Conservation (phyloP, 2,888 invertebrate species). For the Acronicta leporina region DNA sequence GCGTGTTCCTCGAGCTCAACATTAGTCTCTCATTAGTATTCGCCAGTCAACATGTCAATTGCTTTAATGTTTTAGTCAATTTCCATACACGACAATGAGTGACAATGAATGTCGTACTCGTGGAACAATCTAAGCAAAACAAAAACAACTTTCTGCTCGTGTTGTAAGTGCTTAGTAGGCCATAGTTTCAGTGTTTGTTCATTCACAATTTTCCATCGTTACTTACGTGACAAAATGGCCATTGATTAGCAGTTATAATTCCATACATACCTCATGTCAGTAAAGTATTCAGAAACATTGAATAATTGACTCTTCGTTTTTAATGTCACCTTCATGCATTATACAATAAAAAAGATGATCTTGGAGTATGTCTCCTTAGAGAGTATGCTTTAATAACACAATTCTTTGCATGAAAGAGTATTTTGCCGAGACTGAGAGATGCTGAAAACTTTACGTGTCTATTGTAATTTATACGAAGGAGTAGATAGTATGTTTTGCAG, state of each 20-base stretch:
- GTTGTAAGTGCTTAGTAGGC: background rate
- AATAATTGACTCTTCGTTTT: background rate
- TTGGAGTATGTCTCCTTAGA: too few relatives aligned
- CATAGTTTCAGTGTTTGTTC: constrained; percentile 11
- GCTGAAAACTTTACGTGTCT: too few relatives aligned
- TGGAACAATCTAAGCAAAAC: background rate
- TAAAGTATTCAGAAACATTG: background rate
- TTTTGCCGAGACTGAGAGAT: too few relatives aligned
- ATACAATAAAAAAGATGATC: too few relatives aligned
- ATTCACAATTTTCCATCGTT: constrained; percentile 3
- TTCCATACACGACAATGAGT: constrained; percentile 19
- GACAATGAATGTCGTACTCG: background rate
- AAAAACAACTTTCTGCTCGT: background rate
- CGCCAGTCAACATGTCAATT: constrained; percentile 21
- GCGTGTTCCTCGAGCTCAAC: background rate
- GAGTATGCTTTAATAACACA: too few relatives aligned
- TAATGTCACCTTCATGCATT: background rate
- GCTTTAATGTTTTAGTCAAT: constrained; percentile 29
- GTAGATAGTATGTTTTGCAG: too few relatives aligned
- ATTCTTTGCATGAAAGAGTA: too few relatives aligned
- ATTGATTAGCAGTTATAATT: constrained; percentile 11
- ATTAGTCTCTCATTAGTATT: constrained; percentile 23
- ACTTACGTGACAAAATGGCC: constrained; percentile 14
- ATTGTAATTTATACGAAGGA: too few relatives aligned
- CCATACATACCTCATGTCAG: background rate